Base-by-base conservation (phyloP, 2,888 invertebrate species). In the Abscondita cerata region DNA sequence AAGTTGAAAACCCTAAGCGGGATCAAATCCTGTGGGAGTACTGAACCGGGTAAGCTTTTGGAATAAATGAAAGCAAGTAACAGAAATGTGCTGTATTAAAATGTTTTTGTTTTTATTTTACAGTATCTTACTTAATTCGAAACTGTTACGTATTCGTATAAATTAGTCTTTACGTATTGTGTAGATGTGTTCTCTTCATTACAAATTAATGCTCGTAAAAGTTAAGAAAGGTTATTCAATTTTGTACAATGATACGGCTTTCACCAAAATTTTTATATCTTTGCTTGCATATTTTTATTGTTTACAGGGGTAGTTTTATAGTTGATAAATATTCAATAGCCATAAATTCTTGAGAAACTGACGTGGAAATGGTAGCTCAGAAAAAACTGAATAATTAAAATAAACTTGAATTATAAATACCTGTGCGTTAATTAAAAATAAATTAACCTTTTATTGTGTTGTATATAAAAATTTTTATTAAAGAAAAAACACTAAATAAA, bases 291-390 rank as follows among this genome's bases (percentile, higher is more conserved):
- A 66, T 66, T 64, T 64, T 66, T 62, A 62, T 62, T 62, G 62
- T 62, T 52, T 44, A 54, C 58, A 59, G 62, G 56, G 62, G 58
- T 62, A 60, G 62, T 64, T 66, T 64, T 60, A 59, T 60, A 56
- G 61, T 66, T 64, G 56, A 66, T 66, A 64, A 66, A 66, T 66
- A 66, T 66, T 66, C 64, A 66, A 59, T 56, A 66, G 64, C 54
- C 25, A 59, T 64, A 64, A 64, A 44, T 58, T 56, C 61, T 61
- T 61, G 61, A 61, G 51, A 61, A 55, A 61, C 61, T 56, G 60
- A 55, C 55, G 56, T 51, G 55, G 55, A 51, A 61, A 61, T 61
- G 61, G 51, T 52, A 51, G 38, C 50, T 56, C 56, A 46, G 51
- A 40, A 61, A 56, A 56, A 56, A 36, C 44, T 44, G 40, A 46